Conservation (phyloP, 2,888 invertebrate genomes). For the Periphyllus acericola region DNA sequence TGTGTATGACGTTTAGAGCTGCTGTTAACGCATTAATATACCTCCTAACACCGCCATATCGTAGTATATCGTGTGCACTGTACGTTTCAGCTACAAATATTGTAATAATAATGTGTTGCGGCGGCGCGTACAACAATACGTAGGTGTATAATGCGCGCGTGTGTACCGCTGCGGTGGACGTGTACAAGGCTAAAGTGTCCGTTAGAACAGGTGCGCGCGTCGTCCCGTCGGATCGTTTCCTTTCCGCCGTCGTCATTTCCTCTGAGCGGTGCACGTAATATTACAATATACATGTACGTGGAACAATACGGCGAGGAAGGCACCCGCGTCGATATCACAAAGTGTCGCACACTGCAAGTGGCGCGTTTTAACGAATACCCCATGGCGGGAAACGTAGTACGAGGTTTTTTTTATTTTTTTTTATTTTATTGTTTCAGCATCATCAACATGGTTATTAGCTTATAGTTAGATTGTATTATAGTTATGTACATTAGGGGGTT, state of each 20-base stretch:
- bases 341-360: constrained; percentile 7
- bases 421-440: too few species aligned
- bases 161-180: not conserved
- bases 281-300: not conserved
- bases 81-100: too few species aligned
- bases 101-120: constrained; percentile 11
- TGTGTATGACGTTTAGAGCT: not conserved
- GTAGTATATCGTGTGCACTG: not conserved
- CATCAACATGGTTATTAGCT: too few species aligned
- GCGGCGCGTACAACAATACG: not conserved
- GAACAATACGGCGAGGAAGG: not conserved
- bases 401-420: not conserved
- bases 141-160: not conserved
- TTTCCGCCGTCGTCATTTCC: constrained; percentile 60
- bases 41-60: not conserved
- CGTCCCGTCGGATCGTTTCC: constrained; percentile 57
- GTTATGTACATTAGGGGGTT: too few species aligned
- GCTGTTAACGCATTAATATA: not conserved
- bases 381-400: not conserved
- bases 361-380: constrained; percentile 14
- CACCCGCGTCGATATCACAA: not conserved
- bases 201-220: constrained; percentile 53
- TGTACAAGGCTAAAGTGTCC: constrained; percentile 56
- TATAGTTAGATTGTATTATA: too few species aligned
- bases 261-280: not conserved